Evolutionary conservation across 2,888 invertebrate species (phyloP), one percentile per base, ranked within the genome.

Genomic region (Drosophila infuscata): DNA sequence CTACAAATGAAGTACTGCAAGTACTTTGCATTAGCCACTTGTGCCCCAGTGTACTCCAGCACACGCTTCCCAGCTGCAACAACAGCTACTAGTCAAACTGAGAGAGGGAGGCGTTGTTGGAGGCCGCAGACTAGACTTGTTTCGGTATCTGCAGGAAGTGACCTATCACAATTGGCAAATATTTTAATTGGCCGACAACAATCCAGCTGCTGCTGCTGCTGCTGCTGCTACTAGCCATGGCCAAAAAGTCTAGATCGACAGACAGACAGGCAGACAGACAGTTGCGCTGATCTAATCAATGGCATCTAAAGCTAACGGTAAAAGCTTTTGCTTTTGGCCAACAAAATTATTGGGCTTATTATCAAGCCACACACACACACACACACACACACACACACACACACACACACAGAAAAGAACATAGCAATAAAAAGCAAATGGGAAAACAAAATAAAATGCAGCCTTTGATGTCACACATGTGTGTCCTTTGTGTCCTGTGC

Each of bases 81-180:
- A 54, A 58, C 51, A 41, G 41, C 59, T 48, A 38, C 15, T 54
- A 54, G 25, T 20, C 20, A 33, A 53, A 38, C 7, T 54, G 17
- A 15, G 36, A 36, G 36, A 36, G 36, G 25, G 17, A 11, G 12
- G 25, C 17, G 17, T 43, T 11, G 33, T 46, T 58, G 46, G 69
- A 43, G 30, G 48, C 15, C 20, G 35, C 25, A 8, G 30, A 38
- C 29, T 56, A 57, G 41, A 54, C 49, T 53, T 35, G 15, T 17
- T 43, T 20, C 20, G 8, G 15, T 32, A 57, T 20, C 25, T 60
- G 64, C 70, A 72, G 76, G 76, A 78, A 82, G 74, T 80, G 83
- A 88, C 88, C 90, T 88, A 88, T 83, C 85, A 77, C 61, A 61
- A 63, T 63, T 70, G 73, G 75, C 79, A 88, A 85, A 82, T 78